phyloP scores from a whole-genome alignment of 92 coral and sea anemone species.

The Porites evermanni region DNA sequence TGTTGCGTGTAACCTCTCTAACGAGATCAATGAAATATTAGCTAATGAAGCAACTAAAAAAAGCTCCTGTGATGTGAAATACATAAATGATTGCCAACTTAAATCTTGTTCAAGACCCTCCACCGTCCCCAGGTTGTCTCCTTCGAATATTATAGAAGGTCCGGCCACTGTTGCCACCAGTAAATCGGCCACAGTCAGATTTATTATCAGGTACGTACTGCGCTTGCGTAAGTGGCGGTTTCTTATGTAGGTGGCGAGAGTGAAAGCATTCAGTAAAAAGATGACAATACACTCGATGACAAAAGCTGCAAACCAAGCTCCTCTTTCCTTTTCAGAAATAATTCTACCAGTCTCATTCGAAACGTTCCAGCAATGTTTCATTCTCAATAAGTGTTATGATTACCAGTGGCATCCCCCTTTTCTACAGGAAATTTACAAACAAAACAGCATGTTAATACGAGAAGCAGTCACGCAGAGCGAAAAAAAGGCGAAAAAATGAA shows the following conservation, averaged over 20 bases:
- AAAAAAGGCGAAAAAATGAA: too few species aligned
- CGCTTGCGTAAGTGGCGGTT: constrained; percentile 28
- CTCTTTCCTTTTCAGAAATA: neutral
- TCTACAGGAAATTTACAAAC: too few species aligned
- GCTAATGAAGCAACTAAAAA: neutral
- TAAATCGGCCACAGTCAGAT: constrained; percentile 5
- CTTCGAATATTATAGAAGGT: too few species aligned
- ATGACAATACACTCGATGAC: neutral
- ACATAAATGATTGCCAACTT: neutral
- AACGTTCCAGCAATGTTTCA: too few species aligned
- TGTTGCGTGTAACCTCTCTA: constrained; percentile 9
- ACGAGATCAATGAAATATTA: neutral
- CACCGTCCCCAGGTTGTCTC: too few species aligned
- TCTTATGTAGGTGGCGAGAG: neutral
- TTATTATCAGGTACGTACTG: constrained; percentile 2
- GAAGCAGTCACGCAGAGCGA: too few species aligned
- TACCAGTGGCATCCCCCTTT: too few species aligned
- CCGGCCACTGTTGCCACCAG: neutral
- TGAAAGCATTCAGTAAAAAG: neutral
- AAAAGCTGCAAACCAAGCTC: neutral
- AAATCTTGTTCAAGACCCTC: too few species aligned
- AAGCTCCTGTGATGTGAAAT: neutral
- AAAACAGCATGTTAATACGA: too few species aligned
- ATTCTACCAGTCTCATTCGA: neutral
- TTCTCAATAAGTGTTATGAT: too few species aligned